Base-by-base conservation (phyloP, 2,888 invertebrate species). In the Troides aeacus region DNA sequence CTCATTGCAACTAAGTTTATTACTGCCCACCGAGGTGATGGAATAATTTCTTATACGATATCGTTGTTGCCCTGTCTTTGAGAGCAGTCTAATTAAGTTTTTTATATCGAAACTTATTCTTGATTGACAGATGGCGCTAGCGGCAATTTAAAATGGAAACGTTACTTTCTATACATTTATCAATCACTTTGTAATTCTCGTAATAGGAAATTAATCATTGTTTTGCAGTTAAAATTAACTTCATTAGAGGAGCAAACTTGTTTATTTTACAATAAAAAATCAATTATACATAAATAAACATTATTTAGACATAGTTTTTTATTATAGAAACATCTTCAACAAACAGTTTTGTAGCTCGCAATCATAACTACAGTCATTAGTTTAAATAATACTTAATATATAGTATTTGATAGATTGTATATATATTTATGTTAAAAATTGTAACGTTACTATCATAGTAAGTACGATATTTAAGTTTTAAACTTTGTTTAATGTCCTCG, bases 111-210 rank as follows among this genome's bases (percentile, higher is more conserved):
- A 89, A 87, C 85, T 84, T 84, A 84, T 84, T 87, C 83, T 85
- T 90, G 92, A 92, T 87, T 90, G 92, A 84, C 90, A 90, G 87
- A 86, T 89, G 92, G 90, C 90, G 91, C 92, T 89, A 87, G 86
- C 84, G 90, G 91, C 89, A 77, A 81, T 85, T 85, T 82, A 81
- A 86, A 88, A 90, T 90, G 84, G 83, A 89, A 87, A 86, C 71
- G 74, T 79, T 77, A 76, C 74, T 76, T 76, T 74, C 74, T 76
- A 76, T 77, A 71, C 71, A 70, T 74, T 72, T 75, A 72, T 72
- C 72, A 76, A 74, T 75, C 73, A 74, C 82, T 69, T 58, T 62
- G 57, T 65, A 62, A 69, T 66, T 66, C 23, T 66, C 63, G 39
- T 59, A 56, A 66, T 57, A 65, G 57, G n/a, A 62, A 62, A 63